A percentile compares a stretch with the other conserved stretches of the same genome.
Evolutionary conservation across 2,797 vertebrate species (phyloP).

Genomic region (Menidia menidia): DNA sequence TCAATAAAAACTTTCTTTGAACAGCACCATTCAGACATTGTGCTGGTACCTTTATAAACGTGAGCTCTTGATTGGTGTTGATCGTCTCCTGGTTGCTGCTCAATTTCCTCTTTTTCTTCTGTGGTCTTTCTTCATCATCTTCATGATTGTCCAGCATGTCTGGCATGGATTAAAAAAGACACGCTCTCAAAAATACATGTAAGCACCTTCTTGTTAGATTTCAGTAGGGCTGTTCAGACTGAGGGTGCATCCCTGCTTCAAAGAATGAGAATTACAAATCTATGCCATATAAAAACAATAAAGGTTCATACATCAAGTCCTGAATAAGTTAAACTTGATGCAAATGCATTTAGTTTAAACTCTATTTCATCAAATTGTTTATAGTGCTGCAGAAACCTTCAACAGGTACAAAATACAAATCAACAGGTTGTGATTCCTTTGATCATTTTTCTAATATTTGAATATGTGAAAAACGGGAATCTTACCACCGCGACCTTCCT

Average conservation of each 20-base stretch:
- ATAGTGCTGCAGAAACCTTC: background rate
- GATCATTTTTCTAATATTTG: too few species aligned
- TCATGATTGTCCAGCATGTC: conserved; percentile 92
- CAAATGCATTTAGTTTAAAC: background rate
- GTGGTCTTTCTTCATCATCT: conserved; percentile 88
- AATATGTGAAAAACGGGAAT: background rate
- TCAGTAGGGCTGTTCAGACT: background rate
- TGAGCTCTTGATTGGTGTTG: conserved; percentile 89
- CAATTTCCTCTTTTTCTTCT: conserved; percentile 90
- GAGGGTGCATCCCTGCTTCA: background rate
- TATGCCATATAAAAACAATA: background rate
- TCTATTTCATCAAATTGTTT: background rate
- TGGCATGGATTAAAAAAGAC: conserved; percentile 65
- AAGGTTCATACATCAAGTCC: too few species aligned
- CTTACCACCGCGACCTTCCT: conserved; percentile 88
- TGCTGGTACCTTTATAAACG: conserved; percentile 79
- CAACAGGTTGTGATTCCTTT: too few species aligned
- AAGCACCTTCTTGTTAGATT: conserved; percentile 1
- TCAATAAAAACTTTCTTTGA: background rate
- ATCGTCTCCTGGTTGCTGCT: conserved; percentile 90
- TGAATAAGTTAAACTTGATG: too few species aligned
- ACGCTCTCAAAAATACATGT: conserved; percentile 12
- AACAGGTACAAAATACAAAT: too few species aligned
- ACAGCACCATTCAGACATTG: background rate
- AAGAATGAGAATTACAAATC: background rate